Evolutionary conservation across 2,113 vertebrate genomes (phyloP).

Genomic region (Ctenodactylus gundi): DNA sequence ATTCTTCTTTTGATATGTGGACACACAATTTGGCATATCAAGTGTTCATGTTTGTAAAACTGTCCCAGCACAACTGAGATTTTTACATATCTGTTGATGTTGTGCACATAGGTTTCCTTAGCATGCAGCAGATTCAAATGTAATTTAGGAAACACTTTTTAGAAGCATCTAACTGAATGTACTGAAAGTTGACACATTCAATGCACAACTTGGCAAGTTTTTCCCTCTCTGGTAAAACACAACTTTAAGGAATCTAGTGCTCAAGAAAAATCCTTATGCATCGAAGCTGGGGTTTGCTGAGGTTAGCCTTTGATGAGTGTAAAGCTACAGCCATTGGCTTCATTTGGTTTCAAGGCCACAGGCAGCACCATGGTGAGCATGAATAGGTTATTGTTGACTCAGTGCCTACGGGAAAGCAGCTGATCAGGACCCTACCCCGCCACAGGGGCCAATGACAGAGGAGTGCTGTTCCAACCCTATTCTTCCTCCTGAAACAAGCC

Average conservation of each 20-base stretch:
- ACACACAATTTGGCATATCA: neutral
- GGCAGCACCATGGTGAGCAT: accelerated
- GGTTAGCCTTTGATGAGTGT: neutral
- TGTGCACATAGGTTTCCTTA: constrained; percentile 50
- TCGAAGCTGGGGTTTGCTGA: neutral
- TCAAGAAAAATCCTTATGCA: neutral
- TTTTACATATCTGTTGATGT: constrained; percentile 36
- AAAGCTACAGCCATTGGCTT: neutral
- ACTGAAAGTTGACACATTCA: constrained; percentile 37
- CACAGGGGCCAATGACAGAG: neutral
- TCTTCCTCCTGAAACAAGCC: neutral
- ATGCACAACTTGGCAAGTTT: constrained; percentile 42
- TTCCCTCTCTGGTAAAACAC: constrained; percentile 5
- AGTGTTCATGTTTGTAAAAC: constrained; percentile 50
- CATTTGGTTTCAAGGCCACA: neutral
- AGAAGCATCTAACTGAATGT: constrained; percentile 37
- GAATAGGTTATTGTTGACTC: neutral
- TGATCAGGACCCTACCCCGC: accelerated
- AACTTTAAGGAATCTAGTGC: neutral
- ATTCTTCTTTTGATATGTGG: neutral
- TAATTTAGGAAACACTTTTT: constrained; percentile 61
- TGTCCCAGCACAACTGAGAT: constrained; percentile 50
- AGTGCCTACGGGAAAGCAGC: too few species aligned
- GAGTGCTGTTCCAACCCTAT: accelerated
- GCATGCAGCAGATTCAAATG: constrained; percentile 51